phyloP scores from a whole-genome alignment of 2,888 invertebrate genomes.

The Drosophila anceps region DNA sequence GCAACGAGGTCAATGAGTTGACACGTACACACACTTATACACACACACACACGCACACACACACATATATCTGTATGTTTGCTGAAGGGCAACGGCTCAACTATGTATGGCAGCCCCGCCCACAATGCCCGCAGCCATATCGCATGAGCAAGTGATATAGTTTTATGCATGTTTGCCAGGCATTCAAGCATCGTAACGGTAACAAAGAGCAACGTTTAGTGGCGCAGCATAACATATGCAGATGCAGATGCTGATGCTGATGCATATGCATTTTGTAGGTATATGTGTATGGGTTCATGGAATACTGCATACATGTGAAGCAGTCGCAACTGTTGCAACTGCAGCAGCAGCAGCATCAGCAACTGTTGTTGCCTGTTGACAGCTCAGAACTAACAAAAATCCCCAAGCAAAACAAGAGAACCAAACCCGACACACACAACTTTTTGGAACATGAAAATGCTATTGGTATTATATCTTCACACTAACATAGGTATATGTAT shows the following conservation, averaged over 20 bases:
- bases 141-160: conserved; percentile 64
- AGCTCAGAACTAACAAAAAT: conserved; percentile 32
- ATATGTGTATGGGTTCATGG: background rate
- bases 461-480: conserved; percentile 32
- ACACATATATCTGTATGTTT: conserved; percentile 25
- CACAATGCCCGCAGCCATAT: conserved; percentile 26
- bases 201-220: conserved; percentile 59
- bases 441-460: conserved; percentile 54
- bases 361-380: conserved; percentile 34
- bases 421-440: conserved; percentile 25
- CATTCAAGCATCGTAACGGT: conserved; percentile 47
- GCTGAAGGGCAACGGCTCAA: conserved; percentile 59
- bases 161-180: conserved; percentile 66
- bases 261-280: conserved; percentile 1
- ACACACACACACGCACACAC: conserved; percentile 14
- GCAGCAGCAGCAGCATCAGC: conserved; percentile 10
- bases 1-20: conserved; percentile 76
- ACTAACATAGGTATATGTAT: background rate
- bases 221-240: conserved; percentile 5
- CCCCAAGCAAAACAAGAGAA: conserved; percentile 6
- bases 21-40: conserved; percentile 65
- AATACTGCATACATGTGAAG: conserved; percentile 9
- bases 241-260: background rate
- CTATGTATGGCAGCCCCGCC: conserved; percentile 22
- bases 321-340: conserved; percentile 13